phyloP scores from a whole-genome alignment of 2,888 invertebrate genomes.

The Oscheius sp. region DNA sequence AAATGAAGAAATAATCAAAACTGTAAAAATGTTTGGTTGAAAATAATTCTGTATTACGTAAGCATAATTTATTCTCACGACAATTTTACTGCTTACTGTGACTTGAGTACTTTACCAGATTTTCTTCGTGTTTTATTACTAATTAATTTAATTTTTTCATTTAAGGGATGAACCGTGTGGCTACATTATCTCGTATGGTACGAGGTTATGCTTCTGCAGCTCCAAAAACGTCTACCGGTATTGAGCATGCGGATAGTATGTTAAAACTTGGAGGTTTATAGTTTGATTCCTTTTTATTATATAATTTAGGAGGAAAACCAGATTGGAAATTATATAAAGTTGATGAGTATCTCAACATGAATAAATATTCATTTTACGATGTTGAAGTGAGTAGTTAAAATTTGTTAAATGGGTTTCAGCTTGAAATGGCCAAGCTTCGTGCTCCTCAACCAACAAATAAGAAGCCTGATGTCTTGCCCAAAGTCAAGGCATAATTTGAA shows the following conservation, averaged over 20 bases:
- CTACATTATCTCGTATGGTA: conserved; percentile 1
- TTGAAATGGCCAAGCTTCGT: conserved; percentile 58
- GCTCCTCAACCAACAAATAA: conserved; percentile 65
- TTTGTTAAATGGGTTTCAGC: conserved; percentile 34
- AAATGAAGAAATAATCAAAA: not conserved
- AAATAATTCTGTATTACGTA: not conserved
- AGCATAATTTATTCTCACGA: too few species aligned
- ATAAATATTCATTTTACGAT: conserved; percentile 65
- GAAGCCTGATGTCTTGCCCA: conserved; percentile 62
- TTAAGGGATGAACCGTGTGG: conserved; percentile 18
- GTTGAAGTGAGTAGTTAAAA: conserved; percentile 52
- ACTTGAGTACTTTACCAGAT: too few species aligned
- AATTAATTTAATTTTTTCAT: not conserved
- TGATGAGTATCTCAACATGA: conserved; percentile 65
- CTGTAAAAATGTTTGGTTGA: not conserved
- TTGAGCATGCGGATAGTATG: conserved; percentile 66
- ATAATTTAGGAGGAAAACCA: conserved; percentile 49
- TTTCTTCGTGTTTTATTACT: too few species aligned
- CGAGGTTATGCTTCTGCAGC: conserved; percentile 45
- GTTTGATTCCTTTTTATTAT: too few species aligned
- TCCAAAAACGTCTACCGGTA: conserved; percentile 60
- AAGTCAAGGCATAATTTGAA: conserved; percentile 26
- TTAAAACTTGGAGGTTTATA: conserved; percentile 47
- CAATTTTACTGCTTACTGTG: too few species aligned
- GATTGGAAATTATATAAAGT: conserved; percentile 64